phyloP scores from a whole-genome alignment of 2,113 vertebrate genomes.

The Suricata suricatta region DNA sequence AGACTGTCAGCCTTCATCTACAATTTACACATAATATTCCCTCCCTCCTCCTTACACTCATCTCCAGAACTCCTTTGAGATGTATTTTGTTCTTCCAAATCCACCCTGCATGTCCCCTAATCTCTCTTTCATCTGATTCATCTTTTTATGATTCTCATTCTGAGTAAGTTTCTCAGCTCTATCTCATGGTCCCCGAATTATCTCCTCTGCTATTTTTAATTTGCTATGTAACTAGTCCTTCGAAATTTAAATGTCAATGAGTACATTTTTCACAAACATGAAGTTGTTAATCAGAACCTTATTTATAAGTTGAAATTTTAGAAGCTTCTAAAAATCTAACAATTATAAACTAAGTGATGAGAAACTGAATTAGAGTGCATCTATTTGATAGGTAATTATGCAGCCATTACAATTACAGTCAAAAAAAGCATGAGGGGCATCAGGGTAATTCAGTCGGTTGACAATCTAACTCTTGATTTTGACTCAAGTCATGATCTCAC shows the following conservation, averaged over 20 bases:
- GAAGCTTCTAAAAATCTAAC: not conserved
- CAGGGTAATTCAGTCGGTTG: too few species aligned
- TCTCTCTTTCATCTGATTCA: not conserved
- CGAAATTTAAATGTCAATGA: not conserved
- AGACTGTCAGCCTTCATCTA: not conserved
- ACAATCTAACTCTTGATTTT: too few species aligned
- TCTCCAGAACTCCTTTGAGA: not conserved
- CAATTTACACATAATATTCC: not conserved
- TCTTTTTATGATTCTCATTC: not conserved
- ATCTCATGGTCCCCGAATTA: not conserved
- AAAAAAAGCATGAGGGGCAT: not conserved
- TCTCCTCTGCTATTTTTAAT: not conserved
- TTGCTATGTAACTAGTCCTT: constrained; percentile 17
- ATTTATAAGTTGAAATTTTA: constrained; percentile 20
- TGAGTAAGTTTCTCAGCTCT: not conserved
- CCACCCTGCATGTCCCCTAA: not conserved
- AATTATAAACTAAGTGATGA: not conserved
- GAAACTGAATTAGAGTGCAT: not conserved
- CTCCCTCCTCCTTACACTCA: not conserved
- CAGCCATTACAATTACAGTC: not conserved
- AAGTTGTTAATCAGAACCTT: not conserved
- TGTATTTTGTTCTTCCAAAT: not conserved
- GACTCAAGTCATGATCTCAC: too few species aligned
- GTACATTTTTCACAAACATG: not conserved
- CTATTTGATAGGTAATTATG: not conserved